phyloP scores from a whole-genome alignment of 2,888 invertebrate genomes.

The Athripsodes cinereus region DNA sequence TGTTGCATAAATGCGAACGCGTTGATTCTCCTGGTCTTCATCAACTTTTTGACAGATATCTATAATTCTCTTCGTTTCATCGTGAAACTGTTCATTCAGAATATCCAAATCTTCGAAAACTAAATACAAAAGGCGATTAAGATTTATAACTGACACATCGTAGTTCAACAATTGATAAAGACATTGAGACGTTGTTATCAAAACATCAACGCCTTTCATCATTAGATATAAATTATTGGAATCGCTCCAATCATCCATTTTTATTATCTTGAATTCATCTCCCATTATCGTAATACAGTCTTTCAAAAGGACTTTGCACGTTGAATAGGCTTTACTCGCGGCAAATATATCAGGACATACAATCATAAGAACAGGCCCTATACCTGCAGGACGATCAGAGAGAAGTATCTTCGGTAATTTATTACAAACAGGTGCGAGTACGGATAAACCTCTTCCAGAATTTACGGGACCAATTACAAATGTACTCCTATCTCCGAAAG shows the following conservation, averaged over 20 bases:
- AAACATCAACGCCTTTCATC: conserved; percentile 62
- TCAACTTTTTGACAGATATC: conserved; percentile 39
- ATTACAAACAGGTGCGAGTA: conserved; percentile 59
- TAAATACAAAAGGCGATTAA: conserved; percentile 57
- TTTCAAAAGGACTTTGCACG: conserved; percentile 40
- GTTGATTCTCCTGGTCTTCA: neutral
- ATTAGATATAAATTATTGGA: conserved; percentile 41
- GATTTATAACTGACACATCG: conserved; percentile 47
- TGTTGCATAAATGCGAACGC: conserved; percentile 45
- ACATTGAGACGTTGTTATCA: conserved; percentile 63
- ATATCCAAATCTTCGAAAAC: conserved; percentile 67
- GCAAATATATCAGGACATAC: conserved; percentile 58
- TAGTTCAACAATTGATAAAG: conserved; percentile 44
- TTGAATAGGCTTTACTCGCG: conserved; percentile 42
- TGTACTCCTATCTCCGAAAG: conserved; percentile 58
- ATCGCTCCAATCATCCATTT: conserved; percentile 36
- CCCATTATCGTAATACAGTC: conserved; percentile 30
- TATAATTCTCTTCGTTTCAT: conserved; percentile 42
- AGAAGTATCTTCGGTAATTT: neutral
- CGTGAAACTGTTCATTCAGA: conserved; percentile 49
- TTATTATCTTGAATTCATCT: conserved; percentile 41
- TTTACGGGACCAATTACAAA: conserved; percentile 54
- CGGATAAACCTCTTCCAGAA: conserved; percentile 67
- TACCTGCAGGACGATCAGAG: conserved; percentile 35
- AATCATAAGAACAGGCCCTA: conserved; percentile 60